phyloP scores from a whole-genome alignment of 2,113 vertebrate genomes.

The Gracilinanus agilis region DNA sequence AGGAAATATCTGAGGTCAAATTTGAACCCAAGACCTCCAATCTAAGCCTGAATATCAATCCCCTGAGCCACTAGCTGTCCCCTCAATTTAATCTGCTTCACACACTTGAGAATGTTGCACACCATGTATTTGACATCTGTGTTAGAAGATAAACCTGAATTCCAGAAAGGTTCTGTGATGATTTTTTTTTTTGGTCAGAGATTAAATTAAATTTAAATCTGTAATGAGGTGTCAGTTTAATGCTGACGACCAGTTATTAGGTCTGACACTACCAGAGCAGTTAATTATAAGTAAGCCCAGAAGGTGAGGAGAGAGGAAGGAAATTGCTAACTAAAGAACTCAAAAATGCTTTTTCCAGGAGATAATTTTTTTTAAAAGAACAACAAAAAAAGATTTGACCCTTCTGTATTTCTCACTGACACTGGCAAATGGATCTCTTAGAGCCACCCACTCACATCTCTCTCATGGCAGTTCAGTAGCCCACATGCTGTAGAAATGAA shows the following conservation, averaged over 20 bases:
- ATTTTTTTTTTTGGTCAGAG: constrained; percentile 34
- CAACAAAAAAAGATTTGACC: constrained; percentile 15
- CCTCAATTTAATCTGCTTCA: neutral
- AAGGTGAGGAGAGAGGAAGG: neutral
- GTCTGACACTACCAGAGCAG: constrained; percentile 28
- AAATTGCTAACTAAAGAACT: constrained; percentile 40
- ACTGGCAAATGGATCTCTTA: constrained; percentile 60
- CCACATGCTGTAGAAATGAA: constrained; percentile 43
- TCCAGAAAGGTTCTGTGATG: neutral
- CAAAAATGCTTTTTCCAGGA: constrained; percentile 11
- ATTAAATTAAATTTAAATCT: constrained; percentile 14
- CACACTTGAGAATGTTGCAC: neutral
- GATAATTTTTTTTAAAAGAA: neutral
- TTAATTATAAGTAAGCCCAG: neutral
- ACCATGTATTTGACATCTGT: neutral
- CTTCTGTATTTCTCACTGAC: constrained; percentile 48
- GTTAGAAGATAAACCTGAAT: constrained; percentile 1
- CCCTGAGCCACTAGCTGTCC: no score
- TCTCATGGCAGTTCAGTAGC: constrained; percentile 29
- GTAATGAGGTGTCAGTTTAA: constrained; percentile 27
- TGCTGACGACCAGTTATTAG: constrained; percentile 15
- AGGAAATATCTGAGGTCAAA: no score
- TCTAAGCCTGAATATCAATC: no score
- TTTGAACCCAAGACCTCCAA: no score
- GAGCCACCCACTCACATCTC: constrained; percentile 27